Evolutionary conservation across 2,888 invertebrate species (phyloP), one percentile per base, ranked within the genome.

Genomic region (Physocephala rufipes): DNA sequence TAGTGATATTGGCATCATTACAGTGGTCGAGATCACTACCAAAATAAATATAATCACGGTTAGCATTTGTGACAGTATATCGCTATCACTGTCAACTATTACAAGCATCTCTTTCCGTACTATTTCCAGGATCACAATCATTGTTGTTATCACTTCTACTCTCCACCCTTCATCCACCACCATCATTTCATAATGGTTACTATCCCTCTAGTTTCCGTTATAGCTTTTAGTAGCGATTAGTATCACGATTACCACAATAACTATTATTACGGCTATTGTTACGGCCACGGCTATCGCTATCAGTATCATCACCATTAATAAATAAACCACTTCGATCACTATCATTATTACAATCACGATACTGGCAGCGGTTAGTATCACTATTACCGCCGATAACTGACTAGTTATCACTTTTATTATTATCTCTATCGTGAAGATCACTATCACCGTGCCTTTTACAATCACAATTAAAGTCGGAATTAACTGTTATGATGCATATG

Each of bases 81-180:
- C 49, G 49, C 49, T 49, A 69, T 69, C 15, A 69, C 58, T 49
- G 62, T 69, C 30, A 69, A 65, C 47, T 65, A 65, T 24, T 47
- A 65, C 19, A 49, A 65, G 43, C 2, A 69, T 69, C 49, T 62
- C 58, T 49, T 62, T 62, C 19, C 47, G 43, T 49, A 69, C 47
- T 26, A 69, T 19, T 49, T 49, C 49, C 30, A 69, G 28, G 28
- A 49, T 62, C 5, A 69, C 58, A 30, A 69, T 69, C 30, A 69
- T 45, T 28, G 62, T 62, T 5, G n/a, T 28, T 36, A 69, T 69
- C 19, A 69, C 58, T 19, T 62, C 62, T 26, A 62, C 62, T 26
- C 62, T 62, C 28, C 62, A n/a, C n/a, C n/a, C n/a, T n/a, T n/a
- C n/a, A n/a, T n/a, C 58, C 19, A 69, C 30, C 47, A 69, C 58